These are phyloP conservation scores for Emydoidea blandingii DNA, from an alignment of 2,797 vertebrate genomes.

Conservation along the genomic window DNA sequence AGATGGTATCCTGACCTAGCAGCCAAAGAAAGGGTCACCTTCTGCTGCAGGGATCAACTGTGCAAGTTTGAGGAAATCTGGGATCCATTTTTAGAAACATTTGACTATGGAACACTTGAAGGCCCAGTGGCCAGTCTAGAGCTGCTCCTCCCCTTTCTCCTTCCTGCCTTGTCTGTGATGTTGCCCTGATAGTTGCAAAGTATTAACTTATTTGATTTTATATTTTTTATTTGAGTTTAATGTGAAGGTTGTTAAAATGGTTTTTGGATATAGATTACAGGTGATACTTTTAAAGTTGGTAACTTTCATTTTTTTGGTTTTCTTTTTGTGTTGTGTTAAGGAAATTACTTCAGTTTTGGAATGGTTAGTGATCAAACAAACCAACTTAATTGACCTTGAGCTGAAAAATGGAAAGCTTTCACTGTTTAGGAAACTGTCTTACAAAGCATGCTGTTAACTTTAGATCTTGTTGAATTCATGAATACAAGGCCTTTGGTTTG, in stretches of 20 bases:
- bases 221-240: background rate
- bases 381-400: background rate
- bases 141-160: background rate
- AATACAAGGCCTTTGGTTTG: background rate
- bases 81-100: background rate
- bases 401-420: background rate
- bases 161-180: background rate
- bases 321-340: background rate
- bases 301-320: background rate
- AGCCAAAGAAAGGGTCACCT: background rate
- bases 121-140: too few species aligned
- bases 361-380: background rate
- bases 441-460: background rate
- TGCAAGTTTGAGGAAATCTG: background rate
- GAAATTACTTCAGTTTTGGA: background rate
- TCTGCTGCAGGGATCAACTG: background rate
- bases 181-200: background rate
- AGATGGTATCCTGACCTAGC: background rate
- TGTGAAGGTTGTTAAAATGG: background rate
- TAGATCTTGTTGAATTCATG: background rate
- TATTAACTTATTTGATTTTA: background rate
- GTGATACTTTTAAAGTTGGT: background rate
- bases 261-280: background rate
- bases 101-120: background rate
- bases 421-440: background rate